phyloP scores from a whole-genome alignment of 2,797 vertebrate species.

The Myioborus melanocephalus region DNA sequence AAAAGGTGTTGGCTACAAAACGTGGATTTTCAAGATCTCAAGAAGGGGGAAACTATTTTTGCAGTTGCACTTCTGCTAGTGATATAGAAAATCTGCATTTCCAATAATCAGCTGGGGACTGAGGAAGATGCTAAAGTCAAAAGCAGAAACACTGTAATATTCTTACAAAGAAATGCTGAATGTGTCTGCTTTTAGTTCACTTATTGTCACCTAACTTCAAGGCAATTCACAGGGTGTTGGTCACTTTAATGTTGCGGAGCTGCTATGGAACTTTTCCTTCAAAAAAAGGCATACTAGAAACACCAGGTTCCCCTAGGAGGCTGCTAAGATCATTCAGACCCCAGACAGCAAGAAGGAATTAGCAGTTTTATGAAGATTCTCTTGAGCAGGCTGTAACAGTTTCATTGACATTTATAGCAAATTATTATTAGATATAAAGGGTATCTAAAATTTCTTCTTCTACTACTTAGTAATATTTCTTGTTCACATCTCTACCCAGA shows the following conservation, averaged over 20 bases:
- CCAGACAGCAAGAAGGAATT: not conserved
- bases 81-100: not conserved
- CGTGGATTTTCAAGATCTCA: not conserved
- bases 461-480: not conserved
- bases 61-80: not conserved
- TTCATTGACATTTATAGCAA: not conserved
- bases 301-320: not conserved
- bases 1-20: not conserved
- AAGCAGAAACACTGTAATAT: not conserved
- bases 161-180: not conserved
- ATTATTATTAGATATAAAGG: not conserved
- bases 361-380: not conserved
- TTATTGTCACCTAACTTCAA: not conserved
- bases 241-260: not conserved
- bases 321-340: not conserved
- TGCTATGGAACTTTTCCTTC: not conserved
- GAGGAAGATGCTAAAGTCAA: not conserved
- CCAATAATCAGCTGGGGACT: not conserved
- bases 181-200: fast-evolving
- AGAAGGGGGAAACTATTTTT: not conserved
- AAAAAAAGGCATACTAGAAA: not conserved
- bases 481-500: not conserved
- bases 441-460: not conserved
- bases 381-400: not conserved
- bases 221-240: not conserved